Percentiles rank a stretch among this genome's conserved stretches.
These are phyloP conservation scores for Drosophila pseudotalamancana DNA, from an alignment of 2,888 invertebrate species.

Conservation along the genomic window DNA sequence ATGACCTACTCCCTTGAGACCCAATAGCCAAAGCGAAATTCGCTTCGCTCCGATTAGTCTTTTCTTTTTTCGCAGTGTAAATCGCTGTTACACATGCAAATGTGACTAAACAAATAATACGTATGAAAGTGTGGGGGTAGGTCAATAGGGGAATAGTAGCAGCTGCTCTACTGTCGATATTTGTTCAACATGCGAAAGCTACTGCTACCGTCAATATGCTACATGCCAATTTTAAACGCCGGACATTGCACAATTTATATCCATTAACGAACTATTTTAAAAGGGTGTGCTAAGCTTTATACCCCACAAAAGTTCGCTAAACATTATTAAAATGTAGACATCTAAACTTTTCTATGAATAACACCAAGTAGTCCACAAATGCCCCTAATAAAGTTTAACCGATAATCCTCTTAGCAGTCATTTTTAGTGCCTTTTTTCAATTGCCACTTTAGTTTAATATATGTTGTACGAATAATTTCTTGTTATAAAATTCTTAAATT, in stretches of 20 bases:
- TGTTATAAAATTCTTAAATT: no score
- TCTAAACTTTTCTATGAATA: no score
- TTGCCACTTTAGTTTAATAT: no score
- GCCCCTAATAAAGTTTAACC: not conserved
- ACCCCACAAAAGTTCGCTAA: no score
- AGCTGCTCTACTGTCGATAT: conserved; percentile 50
- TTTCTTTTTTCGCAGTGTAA: conserved; percentile 72
- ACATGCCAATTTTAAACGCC: conserved; percentile 56
- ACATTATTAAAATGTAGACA: no score
- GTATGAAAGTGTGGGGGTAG: conserved; percentile 6
- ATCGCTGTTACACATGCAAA: conserved; percentile 79
- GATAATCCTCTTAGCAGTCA: no score
- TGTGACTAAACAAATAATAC: conserved; percentile 80
- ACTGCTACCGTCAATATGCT: conserved; percentile 52
- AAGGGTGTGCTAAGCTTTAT: conserved; percentile 1
- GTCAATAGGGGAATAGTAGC: conserved; percentile 12
- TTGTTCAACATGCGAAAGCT: conserved; percentile 53
- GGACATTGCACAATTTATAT: conserved; percentile 37
- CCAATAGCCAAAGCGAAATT: conserved; percentile 20
- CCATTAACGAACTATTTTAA: not conserved
- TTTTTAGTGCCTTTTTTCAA: no score
- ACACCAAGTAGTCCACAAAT: not conserved
- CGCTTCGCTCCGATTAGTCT: conserved; percentile 57
- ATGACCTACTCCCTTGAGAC: conserved; percentile 43
- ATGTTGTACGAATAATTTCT: no score